phyloP scores from a whole-genome alignment of 2,113 vertebrate genomes.

The Pongo pygmaeus region DNA sequence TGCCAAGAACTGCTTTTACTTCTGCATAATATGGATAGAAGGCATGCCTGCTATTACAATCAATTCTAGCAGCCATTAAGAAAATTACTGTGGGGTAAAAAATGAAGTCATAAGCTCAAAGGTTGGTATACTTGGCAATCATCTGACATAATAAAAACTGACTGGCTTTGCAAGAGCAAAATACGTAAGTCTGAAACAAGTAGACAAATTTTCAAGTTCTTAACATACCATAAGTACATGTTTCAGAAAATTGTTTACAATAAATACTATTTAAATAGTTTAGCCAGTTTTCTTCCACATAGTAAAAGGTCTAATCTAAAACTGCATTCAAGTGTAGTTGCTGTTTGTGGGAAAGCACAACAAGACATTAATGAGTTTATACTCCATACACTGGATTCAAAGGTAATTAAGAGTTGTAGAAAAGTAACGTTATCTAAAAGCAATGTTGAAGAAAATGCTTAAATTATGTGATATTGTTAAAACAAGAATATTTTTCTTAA shows the following conservation, averaged over 20 bases:
- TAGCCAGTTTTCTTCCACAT: slow-evolving; percentile 63
- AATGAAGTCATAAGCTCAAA: slow-evolving; percentile 75
- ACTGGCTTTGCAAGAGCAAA: slow-evolving; percentile 61
- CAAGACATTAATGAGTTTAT: slow-evolving; percentile 68
- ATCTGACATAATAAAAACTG: slow-evolving; percentile 71
- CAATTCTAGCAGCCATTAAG: slow-evolving; percentile 80
- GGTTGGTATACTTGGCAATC: slow-evolving; percentile 60
- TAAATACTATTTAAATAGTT: slow-evolving; percentile 70
- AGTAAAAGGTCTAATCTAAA: slow-evolving; percentile 59
- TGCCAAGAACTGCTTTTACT: slow-evolving; percentile 76
- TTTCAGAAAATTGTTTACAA: slow-evolving; percentile 52
- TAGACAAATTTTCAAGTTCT: slow-evolving; percentile 38
- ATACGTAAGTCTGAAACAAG: slow-evolving; percentile 42
- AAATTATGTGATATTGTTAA: background rate
- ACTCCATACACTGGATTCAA: slow-evolving; percentile 13
- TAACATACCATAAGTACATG: background rate
- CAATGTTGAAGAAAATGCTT: background rate
- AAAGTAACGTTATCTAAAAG: slow-evolving; percentile 48
- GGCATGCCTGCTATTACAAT: slow-evolving; percentile 77
- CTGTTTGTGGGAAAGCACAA: slow-evolving; percentile 60
- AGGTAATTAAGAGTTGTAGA: slow-evolving; percentile 61
- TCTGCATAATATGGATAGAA: slow-evolving; percentile 71
- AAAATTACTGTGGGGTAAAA: slow-evolving; percentile 72
- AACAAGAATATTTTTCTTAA: background rate
- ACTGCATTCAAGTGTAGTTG: slow-evolving; percentile 67